Base-by-base conservation (phyloP, 2,113 vertebrate genomes). In the Crotalus viridis region DNA sequence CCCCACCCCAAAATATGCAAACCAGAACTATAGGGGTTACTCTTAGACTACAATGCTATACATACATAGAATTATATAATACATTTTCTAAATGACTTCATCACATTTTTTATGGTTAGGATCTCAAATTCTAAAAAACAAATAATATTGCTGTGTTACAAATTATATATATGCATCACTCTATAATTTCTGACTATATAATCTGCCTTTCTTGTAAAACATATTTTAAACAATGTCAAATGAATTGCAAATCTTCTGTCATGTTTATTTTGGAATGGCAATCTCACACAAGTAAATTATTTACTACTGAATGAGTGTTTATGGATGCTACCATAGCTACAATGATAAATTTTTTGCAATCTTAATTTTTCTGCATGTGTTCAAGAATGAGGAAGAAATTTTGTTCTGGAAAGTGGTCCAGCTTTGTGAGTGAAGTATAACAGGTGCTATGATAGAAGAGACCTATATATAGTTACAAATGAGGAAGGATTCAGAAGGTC, bases 401-500 rank as follows among this genome's bases (percentile, higher is more conserved):
- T 91, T 52, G n/a, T 52, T 54, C 64, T 10, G 86, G 19, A 59
- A 89, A 87, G 57, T 89, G 54, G 87, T 43, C 43, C 52, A 51
- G 21, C 7, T 19, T 57, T 93, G 28, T 85, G 93, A 93, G 93
- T 89, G 93, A 93, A 19, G 43, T 51, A 61, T 88, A 81, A 86
- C 93, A 93, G 93, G 90, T 91, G 90, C 24, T 85, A 15, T 43
- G 33, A 55, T 61, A 57, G 90, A 48, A 85, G 46, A 85, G 69
- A 39, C 22, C 90, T 93, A 91, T 86, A 91, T 91, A 91, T 93
- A 93, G 93, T 55, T 86, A 46, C 87, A 55, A 89, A 89, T 33
- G 61, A 43, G 26, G 28, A 89, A 69, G 24, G 46, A 43, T 7
- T 81, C 43, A 9, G 43, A 12, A 85, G 33, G 39, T 4, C n/a